Evolutionary conservation across 2,797 vertebrate species (phyloP).

Genomic region (Anabacerthia variegaticeps): DNA sequence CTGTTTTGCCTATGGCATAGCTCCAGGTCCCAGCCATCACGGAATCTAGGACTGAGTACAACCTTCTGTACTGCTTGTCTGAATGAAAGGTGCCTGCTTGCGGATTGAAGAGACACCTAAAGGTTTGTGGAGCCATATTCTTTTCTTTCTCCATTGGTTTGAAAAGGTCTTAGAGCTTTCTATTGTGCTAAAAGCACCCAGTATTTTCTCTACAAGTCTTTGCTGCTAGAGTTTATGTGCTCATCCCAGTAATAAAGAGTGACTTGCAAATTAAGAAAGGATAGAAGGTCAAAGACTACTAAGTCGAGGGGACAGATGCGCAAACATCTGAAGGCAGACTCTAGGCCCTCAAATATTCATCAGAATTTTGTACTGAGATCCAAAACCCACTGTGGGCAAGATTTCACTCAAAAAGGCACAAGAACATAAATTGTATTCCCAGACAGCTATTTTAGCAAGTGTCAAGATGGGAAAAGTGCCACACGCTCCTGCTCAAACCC

Average conservation of each 20-base stretch:
- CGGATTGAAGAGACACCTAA: background rate
- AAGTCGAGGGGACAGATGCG: background rate
- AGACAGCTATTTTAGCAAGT: background rate
- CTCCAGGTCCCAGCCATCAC: background rate
- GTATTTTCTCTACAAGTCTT: background rate
- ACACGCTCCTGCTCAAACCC: background rate
- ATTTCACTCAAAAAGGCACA: background rate
- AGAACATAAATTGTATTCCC: background rate
- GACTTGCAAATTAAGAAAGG: background rate
- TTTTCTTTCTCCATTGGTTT: background rate
- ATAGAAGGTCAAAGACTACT: background rate
- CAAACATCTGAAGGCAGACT: background rate
- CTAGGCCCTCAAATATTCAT: background rate
- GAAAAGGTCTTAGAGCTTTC: background rate
- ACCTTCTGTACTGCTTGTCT: background rate
- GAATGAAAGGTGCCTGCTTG: background rate
- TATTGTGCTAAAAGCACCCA: background rate
- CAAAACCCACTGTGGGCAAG: background rate
- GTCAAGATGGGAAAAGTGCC: background rate
- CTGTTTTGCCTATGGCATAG: background rate
- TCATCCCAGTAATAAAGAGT: background rate
- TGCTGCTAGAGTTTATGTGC: background rate
- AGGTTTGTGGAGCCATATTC: background rate
- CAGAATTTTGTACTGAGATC: background rate
- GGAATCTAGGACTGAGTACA: background rate